These are phyloP conservation scores for Parazoanthus swiftii DNA, from an alignment of 92 coral and sea anemone species.

Conservation along the genomic window DNA sequence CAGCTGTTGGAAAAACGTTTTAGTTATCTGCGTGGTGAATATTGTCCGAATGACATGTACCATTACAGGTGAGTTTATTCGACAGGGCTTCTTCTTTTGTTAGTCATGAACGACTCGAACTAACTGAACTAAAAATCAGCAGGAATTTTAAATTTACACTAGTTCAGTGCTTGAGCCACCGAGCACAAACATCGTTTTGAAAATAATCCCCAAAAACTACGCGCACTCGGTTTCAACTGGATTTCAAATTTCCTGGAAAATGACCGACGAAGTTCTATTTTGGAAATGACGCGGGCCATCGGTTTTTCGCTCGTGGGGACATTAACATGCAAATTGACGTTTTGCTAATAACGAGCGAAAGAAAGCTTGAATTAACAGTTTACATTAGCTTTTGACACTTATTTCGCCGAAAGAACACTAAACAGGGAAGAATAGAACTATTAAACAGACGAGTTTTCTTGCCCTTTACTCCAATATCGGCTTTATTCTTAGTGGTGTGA, in stretches of 20 bases:
- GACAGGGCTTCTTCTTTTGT: not conserved
- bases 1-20: not conserved
- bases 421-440: not conserved
- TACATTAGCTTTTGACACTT: not conserved
- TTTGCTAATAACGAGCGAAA: not conserved
- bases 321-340: not conserved
- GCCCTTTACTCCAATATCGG: not conserved
- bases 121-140: not conserved
- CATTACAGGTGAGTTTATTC: constrained; percentile 10
- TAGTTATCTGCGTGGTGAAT: not conserved
- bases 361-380: not conserved
- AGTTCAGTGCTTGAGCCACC: not conserved
- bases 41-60: not conserved
- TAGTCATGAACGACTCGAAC: not conserved
- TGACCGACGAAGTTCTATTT: not conserved
- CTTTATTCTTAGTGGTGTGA: too few species aligned
- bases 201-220: not conserved
- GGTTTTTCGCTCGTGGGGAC: not conserved
- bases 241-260: constrained; percentile 17
- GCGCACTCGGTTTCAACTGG: not conserved
- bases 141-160: not conserved
- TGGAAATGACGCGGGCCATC: constrained; percentile 1
- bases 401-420: not conserved
- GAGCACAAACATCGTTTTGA: not conserved
- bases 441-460: not conserved